These are phyloP conservation scores for Lasius fuliginosus DNA, from an alignment of 2,888 invertebrate genomes.

Conservation along the genomic window DNA sequence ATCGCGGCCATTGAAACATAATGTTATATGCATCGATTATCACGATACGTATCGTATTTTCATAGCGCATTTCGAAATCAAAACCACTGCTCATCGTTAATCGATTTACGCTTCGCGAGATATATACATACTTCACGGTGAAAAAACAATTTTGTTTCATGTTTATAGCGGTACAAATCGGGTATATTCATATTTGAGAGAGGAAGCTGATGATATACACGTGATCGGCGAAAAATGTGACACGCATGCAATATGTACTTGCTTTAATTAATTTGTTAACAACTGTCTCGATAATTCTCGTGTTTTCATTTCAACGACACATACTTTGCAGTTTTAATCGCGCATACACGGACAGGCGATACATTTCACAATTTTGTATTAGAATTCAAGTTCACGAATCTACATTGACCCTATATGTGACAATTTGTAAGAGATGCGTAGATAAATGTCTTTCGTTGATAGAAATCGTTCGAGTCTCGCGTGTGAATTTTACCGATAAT, in stretches of 20 bases:
- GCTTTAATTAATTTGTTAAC: background rate
- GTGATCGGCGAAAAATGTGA: background rate
- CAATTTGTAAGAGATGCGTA: background rate
- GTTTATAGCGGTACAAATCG: too few relatives aligned
- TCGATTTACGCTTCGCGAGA: background rate
- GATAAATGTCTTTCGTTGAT: background rate
- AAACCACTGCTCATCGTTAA: slow-evolving; percentile 4
- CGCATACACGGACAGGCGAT: background rate
- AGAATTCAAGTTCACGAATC: background rate
- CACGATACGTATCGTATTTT: slow-evolving; percentile 19
- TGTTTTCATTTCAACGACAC: background rate
- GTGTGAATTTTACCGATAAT: background rate
- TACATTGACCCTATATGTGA: background rate
- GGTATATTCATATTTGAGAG: too few relatives aligned
- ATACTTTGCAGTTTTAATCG: background rate
- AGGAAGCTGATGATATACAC: too few relatives aligned
- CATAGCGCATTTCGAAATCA: slow-evolving; percentile 29
- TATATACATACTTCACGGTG: background rate
- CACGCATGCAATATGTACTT: background rate
- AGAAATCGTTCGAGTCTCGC: background rate
- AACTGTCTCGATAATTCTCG: background rate
- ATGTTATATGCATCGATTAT: slow-evolving; percentile 24
- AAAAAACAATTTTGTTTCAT: slow-evolving; percentile 16
- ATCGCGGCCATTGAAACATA: background rate
- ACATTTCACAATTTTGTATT: slow-evolving; percentile 1